These are phyloP conservation scores for Cacoxenus indagator DNA, from an alignment of 2,888 invertebrate species.

Conservation along the genomic window DNA sequence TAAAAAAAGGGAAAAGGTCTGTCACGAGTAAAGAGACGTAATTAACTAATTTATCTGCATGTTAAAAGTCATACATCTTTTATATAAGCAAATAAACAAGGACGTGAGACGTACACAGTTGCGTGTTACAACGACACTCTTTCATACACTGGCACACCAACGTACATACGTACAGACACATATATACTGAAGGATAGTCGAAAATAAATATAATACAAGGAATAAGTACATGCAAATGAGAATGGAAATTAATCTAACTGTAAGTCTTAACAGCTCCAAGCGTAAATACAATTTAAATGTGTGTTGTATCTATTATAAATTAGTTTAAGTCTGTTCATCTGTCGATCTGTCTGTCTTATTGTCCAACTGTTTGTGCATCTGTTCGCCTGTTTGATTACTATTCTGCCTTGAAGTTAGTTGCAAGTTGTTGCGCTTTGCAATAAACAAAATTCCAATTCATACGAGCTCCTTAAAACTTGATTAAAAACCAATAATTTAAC, in stretches of 20 bases:
- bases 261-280: slow-evolving; percentile 11
- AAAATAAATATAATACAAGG: slow-evolving; percentile 2
- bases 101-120: slow-evolving; percentile 19
- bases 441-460: too few relatives aligned
- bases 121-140: slow-evolving; percentile 17
- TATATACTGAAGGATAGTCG: slow-evolving; percentile 8
- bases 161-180: neutral
- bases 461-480: neutral
- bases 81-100: slow-evolving; percentile 39
- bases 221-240: neutral
- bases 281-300: neutral
- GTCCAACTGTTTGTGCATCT: too few relatives aligned
- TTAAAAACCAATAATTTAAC: neutral
- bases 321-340: neutral
- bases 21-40: slow-evolving; percentile 24
- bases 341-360: too few relatives aligned
- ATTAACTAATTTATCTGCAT: slow-evolving; percentile 35
- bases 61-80: slow-evolving; percentile 60
- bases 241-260: slow-evolving; percentile 25
- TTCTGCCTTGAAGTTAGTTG: too few relatives aligned
- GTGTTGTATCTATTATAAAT: neutral
- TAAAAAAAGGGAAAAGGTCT: slow-evolving; percentile 31
- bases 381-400: too few relatives aligned
- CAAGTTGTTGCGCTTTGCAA: too few relatives aligned
- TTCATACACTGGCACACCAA: neutral